Percentiles rank a stretch among this genome's conserved stretches.
These are phyloP conservation scores for Schizopygopsis pylzovi DNA, from an alignment of 2,797 vertebrate genomes.

Conservation along the genomic window DNA sequence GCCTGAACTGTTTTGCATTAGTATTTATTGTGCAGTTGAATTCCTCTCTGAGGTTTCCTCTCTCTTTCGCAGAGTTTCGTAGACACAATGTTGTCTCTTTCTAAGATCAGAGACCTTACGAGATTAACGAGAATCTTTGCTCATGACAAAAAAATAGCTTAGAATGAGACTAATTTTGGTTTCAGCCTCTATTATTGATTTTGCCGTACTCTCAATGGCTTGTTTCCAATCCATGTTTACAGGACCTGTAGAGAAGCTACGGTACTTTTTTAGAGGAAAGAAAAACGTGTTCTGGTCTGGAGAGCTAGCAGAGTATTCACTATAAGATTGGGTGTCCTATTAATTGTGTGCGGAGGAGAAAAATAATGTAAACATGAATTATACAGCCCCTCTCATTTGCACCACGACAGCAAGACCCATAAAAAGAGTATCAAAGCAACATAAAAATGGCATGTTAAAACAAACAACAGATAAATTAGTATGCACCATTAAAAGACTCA, in stretches of 20 bases:
- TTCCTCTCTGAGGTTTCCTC: conserved; percentile 36
- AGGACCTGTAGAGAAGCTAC: background rate
- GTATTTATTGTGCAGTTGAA: conserved; percentile 47
- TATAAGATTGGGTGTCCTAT: conserved; percentile 14
- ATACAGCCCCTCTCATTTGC: conserved; percentile 16
- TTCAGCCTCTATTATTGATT: background rate
- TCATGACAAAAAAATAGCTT: conserved; percentile 3
- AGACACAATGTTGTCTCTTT: background rate
- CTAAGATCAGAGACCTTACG: background rate
- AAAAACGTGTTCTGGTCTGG: background rate
- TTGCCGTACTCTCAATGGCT: background rate
- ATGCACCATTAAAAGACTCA: background rate
- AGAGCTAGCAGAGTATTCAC: conserved; percentile 27
- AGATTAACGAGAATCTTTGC: background rate
- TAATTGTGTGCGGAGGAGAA: conserved; percentile 30
- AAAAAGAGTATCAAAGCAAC: conserved; percentile 30
- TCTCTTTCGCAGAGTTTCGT: conserved; percentile 1
- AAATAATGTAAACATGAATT: conserved; percentile 9
- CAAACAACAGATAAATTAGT: conserved; percentile 6
- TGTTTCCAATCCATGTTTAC: background rate
- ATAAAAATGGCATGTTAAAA: conserved; percentile 35
- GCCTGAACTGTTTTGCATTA: conserved; percentile 43
- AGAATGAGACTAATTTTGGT: conserved; percentile 2
- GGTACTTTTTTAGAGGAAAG: background rate
- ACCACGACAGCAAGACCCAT: background rate